A percentile compares a stretch with the other conserved stretches of the same genome.
phyloP scores from a whole-genome alignment of 2,888 invertebrate species.

The Amphipoea lucens region DNA sequence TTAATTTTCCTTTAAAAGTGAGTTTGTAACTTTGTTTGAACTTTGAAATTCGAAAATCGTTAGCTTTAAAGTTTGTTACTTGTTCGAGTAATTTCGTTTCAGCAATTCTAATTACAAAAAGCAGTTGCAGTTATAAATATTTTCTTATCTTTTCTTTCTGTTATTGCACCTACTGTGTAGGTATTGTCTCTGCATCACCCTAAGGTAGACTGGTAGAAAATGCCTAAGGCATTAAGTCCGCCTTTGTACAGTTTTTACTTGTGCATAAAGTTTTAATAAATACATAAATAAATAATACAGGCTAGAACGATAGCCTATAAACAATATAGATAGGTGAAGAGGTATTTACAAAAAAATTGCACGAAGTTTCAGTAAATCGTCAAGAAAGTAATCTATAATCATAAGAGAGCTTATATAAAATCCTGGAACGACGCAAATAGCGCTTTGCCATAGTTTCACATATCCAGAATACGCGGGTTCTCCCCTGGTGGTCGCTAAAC shows the following conservation, averaged over 20 bases:
- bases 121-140: too few relatives aligned
- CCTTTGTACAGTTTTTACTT: too few relatives aligned
- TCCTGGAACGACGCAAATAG: not conserved
- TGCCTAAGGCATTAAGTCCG: too few relatives aligned
- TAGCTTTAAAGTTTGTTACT: not conserved
- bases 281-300: too few relatives aligned
- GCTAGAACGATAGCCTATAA: not conserved
- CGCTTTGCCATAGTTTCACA: not conserved
- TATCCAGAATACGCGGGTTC: slow-evolving; percentile 64
- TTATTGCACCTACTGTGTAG: too few relatives aligned
- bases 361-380: not conserved
- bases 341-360: not conserved
- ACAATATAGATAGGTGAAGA: too few relatives aligned
- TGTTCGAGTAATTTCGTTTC: not conserved
- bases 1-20: not conserved
- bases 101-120: not conserved
- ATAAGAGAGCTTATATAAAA: not conserved
- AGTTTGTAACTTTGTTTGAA: not conserved
- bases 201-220: too few relatives aligned
- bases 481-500: slow-evolving; percentile 67
- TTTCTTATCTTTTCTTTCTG: too few relatives aligned
- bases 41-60: not conserved
- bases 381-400: not conserved
- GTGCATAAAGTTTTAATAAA: too few relatives aligned
- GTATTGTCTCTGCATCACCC: too few relatives aligned